These are phyloP conservation scores for Crambe crambe DNA, from an alignment of 37 sponge, comb jelly and placozoan species.

Conservation along the genomic window DNA sequence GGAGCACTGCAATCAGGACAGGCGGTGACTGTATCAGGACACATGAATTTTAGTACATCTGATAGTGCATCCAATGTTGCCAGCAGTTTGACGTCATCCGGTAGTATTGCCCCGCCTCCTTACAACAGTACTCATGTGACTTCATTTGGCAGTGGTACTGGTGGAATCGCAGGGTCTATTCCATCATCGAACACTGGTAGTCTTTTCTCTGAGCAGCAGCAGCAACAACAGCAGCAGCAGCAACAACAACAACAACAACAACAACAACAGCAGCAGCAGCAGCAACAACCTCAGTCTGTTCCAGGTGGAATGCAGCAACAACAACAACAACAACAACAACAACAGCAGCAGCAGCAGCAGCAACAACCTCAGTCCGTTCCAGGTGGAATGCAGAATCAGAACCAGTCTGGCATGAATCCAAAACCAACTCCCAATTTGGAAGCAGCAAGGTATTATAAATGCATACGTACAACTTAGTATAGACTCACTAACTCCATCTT, in stretches of 20 bases:
- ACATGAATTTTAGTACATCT: not conserved
- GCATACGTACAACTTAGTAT: no score
- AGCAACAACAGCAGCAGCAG: no score
- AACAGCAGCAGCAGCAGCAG: not conserved
- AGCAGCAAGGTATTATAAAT: not conserved
- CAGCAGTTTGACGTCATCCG: not conserved
- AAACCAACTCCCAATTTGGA: constrained; percentile 10
- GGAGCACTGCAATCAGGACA: no score
- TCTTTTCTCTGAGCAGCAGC: no score
- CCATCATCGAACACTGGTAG: no score
- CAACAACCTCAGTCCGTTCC: not conserved
- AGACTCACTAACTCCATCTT: no score
- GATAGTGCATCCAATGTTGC: not conserved
- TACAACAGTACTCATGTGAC: not conserved
- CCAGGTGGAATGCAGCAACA: not conserved
- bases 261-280: not conserved
- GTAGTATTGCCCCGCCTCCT: not conserved
- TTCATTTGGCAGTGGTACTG: not conserved
- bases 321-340: not conserved
- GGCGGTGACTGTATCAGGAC: not conserved
- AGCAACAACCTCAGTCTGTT: not conserved
- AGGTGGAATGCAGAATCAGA: not conserved
- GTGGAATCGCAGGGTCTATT: no score
- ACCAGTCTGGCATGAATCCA: not conserved
- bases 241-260: no score